Conservation (phyloP, 2,888 invertebrate species). For the Anticlea derivata region DNA sequence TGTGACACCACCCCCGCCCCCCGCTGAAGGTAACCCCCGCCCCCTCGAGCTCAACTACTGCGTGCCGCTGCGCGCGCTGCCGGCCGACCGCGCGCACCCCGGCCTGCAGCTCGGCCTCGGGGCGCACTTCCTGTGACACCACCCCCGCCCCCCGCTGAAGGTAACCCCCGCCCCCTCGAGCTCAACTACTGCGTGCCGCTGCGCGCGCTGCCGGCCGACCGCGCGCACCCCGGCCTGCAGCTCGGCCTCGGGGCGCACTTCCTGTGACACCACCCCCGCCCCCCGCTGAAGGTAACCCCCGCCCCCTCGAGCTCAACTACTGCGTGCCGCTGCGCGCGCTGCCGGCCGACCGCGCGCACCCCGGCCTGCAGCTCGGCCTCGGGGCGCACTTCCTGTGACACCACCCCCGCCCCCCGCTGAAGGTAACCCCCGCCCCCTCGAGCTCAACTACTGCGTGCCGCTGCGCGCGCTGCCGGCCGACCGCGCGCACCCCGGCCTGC, state of each 20-base stretch:
- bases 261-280: too few species aligned
- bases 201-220: slow-evolving; percentile 85
- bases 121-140: slow-evolving; percentile 79
- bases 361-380: slow-evolving; percentile 93
- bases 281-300: too few species aligned
- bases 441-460: slow-evolving; percentile 97
- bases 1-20: too few species aligned
- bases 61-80: slow-evolving; percentile 87
- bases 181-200: slow-evolving; percentile 96
- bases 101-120: slow-evolving; percentile 94
- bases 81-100: slow-evolving; percentile 86
- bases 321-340: slow-evolving; percentile 89
- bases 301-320: slow-evolving; percentile 97
- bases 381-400: slow-evolving; percentile 85
- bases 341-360: slow-evolving; percentile 86
- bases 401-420: too few species aligned
- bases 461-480: slow-evolving; percentile 85
- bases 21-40: too few species aligned
- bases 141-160: too few species aligned
- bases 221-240: slow-evolving; percentile 88
- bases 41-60: slow-evolving; percentile 98
- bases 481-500: slow-evolving; percentile 88
- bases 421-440: too few species aligned
- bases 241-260: slow-evolving; percentile 91
- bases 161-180: too few species aligned